Base-by-base conservation (phyloP, 2,797 vertebrate species). In the Bucorvus abyssinicus region DNA sequence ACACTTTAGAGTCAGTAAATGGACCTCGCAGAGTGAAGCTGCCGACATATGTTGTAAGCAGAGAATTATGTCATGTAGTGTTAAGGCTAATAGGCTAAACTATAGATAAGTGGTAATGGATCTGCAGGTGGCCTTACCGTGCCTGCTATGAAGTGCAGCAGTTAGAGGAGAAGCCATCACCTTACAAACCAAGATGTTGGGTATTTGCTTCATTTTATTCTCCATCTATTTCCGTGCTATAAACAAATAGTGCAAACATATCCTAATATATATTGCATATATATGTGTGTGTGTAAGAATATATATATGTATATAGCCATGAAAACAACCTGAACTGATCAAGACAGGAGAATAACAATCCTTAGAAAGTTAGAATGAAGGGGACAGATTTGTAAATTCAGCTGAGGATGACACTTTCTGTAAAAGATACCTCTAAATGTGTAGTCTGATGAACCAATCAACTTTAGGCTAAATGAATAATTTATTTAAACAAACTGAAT, bases 51-150 rank as follows among this genome's bases (percentile, higher is more conserved):
- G 69, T 13, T 95, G 22, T 42, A 76, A 91, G 93, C 67, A 77
- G 74, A 90, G 61, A 87, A 87, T 36, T 83, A 81, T 80, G 64
- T 64, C 93, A 22, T 89, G 59, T 92, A 55, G 40, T 26, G 87
- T 90, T 94, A 94, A 90, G 85, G 65, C 57, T 94, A 45, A 94
- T 86, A 55, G 59, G 19, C 34, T 63, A 59, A 82, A 84, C 91
- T 85, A n/a, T 23, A 69, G 93, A 92, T 69, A 96, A 90, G 91
- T 86, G n/a, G 10, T 63, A 84, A 64, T 76, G 56, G 10, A 61
- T 24, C 61, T 44, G 68, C 32, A 78, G 30, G 76, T 84, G 85
- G 89, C 61, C 44, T 73, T 67, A 60, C 26, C 81, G 4, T 57
- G 55, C 24, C 76, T 67, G 32, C 77, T 69, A 26, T 1, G 1